A percentile compares a stretch with the other conserved stretches of the same genome.
Evolutionary conservation across 2,888 invertebrate species (phyloP).

Genomic region (Pyrrhia umbra): DNA sequence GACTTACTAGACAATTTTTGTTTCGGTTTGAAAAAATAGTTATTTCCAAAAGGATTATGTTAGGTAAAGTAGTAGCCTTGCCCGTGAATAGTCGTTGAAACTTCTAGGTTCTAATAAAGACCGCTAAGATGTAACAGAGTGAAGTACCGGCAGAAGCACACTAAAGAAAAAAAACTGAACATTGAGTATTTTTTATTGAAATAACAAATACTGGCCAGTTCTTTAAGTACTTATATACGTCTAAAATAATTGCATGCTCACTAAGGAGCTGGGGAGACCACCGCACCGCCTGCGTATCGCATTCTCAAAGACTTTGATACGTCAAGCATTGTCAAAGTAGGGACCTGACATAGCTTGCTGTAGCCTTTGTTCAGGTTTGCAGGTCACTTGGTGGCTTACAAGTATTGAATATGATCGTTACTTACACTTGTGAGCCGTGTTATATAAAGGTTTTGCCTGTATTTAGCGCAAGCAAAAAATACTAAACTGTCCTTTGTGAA

Average conservation of each 20-base stretch:
- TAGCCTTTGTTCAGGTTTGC: constrained; percentile 24
- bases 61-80: too few species aligned
- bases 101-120: too few species aligned
- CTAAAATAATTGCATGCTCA: constrained; percentile 25
- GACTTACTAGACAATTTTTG: neutral
- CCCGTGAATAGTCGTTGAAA: too few species aligned
- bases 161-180: too few species aligned
- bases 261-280: constrained; percentile 8
- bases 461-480: too few species aligned
- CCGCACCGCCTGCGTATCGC: constrained; percentile 45
- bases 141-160: too few species aligned
- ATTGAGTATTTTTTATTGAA: neutral
- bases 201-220: neutral
- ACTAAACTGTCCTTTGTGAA: too few species aligned
- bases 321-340: constrained; percentile 49
- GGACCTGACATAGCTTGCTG: constrained; percentile 13
- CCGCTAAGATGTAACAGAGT: too few species aligned
- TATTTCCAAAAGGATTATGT: too few species aligned
- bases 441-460: too few species aligned
- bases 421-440: neutral
- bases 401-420: neutral
- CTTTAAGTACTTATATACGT: too few species aligned
- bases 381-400: neutral
- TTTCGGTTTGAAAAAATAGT: neutral
- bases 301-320: constrained; percentile 52